phyloP scores from a whole-genome alignment of 2,113 vertebrate species.

The Myiopsitta monachus region DNA sequence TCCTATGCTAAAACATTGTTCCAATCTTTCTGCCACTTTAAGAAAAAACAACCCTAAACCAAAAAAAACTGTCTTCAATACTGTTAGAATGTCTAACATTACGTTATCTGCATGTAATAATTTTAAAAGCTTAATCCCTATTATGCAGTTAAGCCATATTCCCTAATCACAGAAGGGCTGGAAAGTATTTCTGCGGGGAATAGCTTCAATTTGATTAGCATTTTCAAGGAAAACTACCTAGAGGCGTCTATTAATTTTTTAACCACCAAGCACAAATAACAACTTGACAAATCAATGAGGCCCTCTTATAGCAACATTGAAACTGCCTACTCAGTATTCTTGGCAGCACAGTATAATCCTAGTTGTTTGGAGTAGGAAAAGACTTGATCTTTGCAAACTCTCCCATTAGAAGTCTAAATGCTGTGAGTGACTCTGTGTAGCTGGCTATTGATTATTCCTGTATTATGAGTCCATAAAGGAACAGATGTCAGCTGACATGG shows the following conservation, averaged over 20 bases:
- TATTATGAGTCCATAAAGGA: neutral
- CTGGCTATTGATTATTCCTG: neutral
- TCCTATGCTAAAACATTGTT: neutral
- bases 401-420: neutral
- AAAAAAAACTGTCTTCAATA: neutral
- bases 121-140: neutral
- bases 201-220: neutral
- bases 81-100: neutral
- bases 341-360: neutral
- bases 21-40: neutral
- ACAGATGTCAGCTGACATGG: neutral
- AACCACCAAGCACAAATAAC: neutral
- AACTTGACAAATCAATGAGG: neutral
- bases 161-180: neutral
- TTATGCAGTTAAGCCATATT: neutral
- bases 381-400: neutral
- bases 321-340: neutral
- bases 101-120: neutral
- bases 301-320: neutral
- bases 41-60: too few relatives aligned
- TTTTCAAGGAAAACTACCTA: neutral
- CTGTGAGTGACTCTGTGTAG: neutral
- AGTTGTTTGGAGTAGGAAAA: neutral
- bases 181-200: neutral
- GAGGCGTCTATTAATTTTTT: neutral